phyloP scores from a whole-genome alignment of 2,113 vertebrate species.

The Acrocephalus kingi region DNA sequence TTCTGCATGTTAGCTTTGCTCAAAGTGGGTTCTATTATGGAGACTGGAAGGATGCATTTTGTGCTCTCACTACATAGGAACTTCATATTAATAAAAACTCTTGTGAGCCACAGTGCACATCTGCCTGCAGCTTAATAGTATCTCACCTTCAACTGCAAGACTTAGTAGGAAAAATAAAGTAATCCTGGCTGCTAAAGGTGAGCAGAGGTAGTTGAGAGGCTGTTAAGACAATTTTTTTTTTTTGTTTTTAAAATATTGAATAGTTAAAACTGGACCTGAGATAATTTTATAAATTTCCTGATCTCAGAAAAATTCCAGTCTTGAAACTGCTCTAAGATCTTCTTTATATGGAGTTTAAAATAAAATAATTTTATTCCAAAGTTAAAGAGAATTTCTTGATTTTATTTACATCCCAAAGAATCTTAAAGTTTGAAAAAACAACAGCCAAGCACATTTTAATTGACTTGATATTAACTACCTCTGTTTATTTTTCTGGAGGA shows the following conservation, averaged over 20 bases:
- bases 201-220: background rate
- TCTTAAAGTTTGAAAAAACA: background rate
- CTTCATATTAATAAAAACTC: background rate
- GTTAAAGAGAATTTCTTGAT: background rate
- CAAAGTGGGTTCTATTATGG: accelerated
- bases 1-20: background rate
- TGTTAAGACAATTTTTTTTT: background rate
- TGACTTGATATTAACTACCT: background rate
- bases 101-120: background rate
- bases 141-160: background rate
- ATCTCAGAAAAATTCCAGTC: background rate
- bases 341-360: background rate
- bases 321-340: background rate
- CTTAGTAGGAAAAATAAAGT: background rate
- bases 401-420: background rate
- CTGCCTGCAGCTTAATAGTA: background rate
- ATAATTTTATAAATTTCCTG: background rate
- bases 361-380: background rate
- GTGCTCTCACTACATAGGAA: background rate
- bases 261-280: background rate
- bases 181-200: background rate
- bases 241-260: background rate
- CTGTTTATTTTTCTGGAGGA: background rate
- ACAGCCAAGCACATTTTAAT: background rate
- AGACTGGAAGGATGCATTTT: background rate